Base-by-base conservation (phyloP, 2,113 vertebrate genomes). In the Motacilla tschutschensis region DNA sequence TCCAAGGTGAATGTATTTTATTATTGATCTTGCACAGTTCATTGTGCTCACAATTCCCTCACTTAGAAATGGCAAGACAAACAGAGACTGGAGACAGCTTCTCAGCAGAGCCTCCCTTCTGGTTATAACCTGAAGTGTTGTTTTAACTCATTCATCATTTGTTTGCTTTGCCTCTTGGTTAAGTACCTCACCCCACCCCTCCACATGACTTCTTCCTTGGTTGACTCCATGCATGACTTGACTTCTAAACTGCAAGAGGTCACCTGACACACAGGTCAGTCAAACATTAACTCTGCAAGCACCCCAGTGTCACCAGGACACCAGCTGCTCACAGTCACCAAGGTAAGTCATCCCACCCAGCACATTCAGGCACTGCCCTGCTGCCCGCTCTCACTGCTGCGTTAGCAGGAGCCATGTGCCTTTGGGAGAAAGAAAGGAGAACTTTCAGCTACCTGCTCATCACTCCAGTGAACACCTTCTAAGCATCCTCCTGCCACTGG, bases 151-250 rank as follows among this genome's bases (percentile, higher is more conserved):
- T 46, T 84, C 91, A 90, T 84, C 58, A 47, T 74, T 51, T 85
- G 72, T 87, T 93, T 83, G 87, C 79, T 71, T 74, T 92, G 72
- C 79, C 57, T 76, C 76, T 74, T 87, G 72, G 73, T 46, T 19
- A 67, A 57, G 82, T 53, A 85, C 44, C 85, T 89, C 51, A 74
- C 91, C 48, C 76, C 85, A 88, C 57, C 79, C 60, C 69, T 87
- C 74, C 36, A 20, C 53, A 70, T 77, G 60, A 92, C 57, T 91
- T 73, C 92, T 88, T 90, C 80, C 77, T 88, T 70, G 84, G 89
- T n/a, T 91, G 54, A 79, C 57, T 86, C 67, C 64, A 87, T 44
- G 91, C 91, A 59, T 91, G 81, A 92, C 87, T 92, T 89, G 79
- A 48, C 53, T 90, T 51, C 69, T 59, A 70, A 79, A 79, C 69